Conservation (phyloP, 2,113 vertebrate species). For the Hemichromis elongatus region DNA sequence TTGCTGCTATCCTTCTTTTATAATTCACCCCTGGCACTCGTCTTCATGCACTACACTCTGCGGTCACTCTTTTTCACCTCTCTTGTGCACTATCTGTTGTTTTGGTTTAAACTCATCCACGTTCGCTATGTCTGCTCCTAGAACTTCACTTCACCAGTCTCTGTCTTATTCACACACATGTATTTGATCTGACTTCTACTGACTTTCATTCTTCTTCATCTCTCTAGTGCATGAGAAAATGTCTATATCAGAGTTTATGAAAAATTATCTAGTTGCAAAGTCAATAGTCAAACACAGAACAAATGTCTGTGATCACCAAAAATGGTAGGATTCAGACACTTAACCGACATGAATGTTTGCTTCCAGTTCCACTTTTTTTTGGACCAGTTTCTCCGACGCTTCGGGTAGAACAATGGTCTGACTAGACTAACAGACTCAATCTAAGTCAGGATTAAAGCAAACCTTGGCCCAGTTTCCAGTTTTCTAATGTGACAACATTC, state of each 20-base stretch:
- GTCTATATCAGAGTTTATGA: background rate
- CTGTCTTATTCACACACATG: rapidly evolving
- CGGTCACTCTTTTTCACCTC: background rate
- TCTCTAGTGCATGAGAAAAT: background rate
- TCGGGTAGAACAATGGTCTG: background rate
- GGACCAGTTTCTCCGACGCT: background rate
- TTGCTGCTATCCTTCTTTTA: background rate
- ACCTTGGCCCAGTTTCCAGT: background rate
- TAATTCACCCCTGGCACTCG: background rate
- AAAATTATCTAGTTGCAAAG: background rate
- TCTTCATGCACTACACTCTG: background rate
- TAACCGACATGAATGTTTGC: background rate
- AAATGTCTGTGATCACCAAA: background rate
- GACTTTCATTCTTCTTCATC: background rate
- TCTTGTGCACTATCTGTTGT: background rate
- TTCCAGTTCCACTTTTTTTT: background rate
- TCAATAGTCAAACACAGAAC: background rate
- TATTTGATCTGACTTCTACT: background rate
- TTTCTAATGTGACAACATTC: background rate
- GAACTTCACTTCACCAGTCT: background rate
- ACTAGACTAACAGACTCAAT: background rate
- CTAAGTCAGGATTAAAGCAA: background rate
- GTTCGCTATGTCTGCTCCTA: background rate
- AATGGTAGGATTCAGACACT: background rate
- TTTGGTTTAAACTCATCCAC: background rate